Percentiles rank a stretch among this genome's conserved stretches.
Conservation (phyloP, 2,888 invertebrate species). For the Hecatera dysodea region DNA sequence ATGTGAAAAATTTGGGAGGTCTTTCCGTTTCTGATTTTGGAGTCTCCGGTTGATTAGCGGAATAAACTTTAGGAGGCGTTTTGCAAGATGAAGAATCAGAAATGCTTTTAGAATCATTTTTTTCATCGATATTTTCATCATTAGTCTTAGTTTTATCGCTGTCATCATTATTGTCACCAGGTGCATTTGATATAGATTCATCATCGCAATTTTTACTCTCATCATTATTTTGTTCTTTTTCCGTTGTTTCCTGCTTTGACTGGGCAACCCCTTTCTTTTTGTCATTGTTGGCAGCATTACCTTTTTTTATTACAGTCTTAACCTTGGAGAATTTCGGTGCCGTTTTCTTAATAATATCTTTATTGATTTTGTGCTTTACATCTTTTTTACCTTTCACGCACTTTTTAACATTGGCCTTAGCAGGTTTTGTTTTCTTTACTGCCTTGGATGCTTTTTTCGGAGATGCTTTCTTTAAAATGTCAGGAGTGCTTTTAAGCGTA, state of each 20-base stretch:
- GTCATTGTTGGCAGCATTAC: slow-evolving; percentile 66
- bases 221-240: slow-evolving; percentile 58
- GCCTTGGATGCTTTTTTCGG: slow-evolving; percentile 75
- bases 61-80: slow-evolving; percentile 60
- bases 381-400: slow-evolving; percentile 75
- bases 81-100: slow-evolving; percentile 46
- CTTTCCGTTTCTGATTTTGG: slow-evolving; percentile 84
- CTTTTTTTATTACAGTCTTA: slow-evolving; percentile 79
- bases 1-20: slow-evolving; percentile 88
- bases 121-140: slow-evolving; percentile 60
- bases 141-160: slow-evolving; percentile 43
- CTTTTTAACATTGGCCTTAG: slow-evolving; percentile 69
- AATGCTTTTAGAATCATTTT: slow-evolving; percentile 60
- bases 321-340: slow-evolving; percentile 77
- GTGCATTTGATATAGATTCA: slow-evolving; percentile 45
- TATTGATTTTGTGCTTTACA: slow-evolving; percentile 86
- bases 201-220: slow-evolving; percentile 55
- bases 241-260: slow-evolving; percentile 61
- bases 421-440: slow-evolving; percentile 72
- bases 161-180: slow-evolving; percentile 31
- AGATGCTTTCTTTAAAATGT: slow-evolving; percentile 71
- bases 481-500: slow-evolving; percentile 73
- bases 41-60: slow-evolving; percentile 72
- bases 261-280: slow-evolving; percentile 74
- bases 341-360: slow-evolving; percentile 78